Evolutionary conservation across 1,140 invertebrate species (phyloP), one percentile per base, ranked within the genome.

Genomic region (Drosophila suzukii): DNA sequence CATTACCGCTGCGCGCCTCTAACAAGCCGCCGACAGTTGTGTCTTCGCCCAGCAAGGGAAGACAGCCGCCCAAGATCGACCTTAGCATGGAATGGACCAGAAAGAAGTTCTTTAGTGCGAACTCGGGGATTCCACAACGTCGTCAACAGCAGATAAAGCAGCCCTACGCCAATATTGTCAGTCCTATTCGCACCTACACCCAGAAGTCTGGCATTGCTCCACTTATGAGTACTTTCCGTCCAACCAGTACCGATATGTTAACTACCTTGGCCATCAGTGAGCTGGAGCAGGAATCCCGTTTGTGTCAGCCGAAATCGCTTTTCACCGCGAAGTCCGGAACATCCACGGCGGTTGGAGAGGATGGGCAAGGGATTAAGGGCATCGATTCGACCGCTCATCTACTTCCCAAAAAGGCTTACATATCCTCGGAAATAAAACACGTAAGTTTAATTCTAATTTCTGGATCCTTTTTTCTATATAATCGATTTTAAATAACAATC

Each of bases 131-230:
- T 20, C 84, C 80, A 0, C 59, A 71, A 34, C 66, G 78, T 10
- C 83, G 63, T 13, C 56, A 75, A 4, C 46, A 57, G 6, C 62
- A 84, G 30, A 20, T 68, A 6, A 71, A 86, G 47, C 47, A 83
- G 47, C 58, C 84, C 10, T 93, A 74, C 60, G 79, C 81, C 3
- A 78, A 93, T 58, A 90, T 93, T 43, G 75, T 92, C 2, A 93
- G 93, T 78, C 93, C 93, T 0, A 90, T 93, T 27, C 83, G 90
- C 17, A 55, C 91, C 0, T 93, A 93, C 54, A 93, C 92, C 6
- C 91, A 93, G 5, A 93, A 93, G 24, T 93, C 92, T 0, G 77
- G 84, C 2, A 90, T 73, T 3, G 83, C 91, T 0, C 91, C 91
- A 0, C 54, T 92, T 0, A 91, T 92, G 88, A 77, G 77, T n/a